Evolutionary conservation across 2,888 invertebrate species (phyloP).

Genomic region (Tetanocera ferruginea): DNA sequence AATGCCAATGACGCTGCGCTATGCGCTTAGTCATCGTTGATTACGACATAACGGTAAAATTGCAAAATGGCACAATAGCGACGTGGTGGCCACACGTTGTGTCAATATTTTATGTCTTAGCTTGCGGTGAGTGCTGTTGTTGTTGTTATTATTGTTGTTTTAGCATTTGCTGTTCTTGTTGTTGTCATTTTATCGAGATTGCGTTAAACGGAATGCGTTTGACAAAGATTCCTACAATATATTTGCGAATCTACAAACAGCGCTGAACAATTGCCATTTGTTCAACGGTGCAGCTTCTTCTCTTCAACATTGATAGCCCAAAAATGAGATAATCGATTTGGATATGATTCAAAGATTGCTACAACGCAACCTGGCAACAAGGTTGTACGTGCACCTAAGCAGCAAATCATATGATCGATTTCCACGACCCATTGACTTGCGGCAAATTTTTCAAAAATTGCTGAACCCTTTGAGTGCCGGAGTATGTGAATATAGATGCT

Average conservation of each 20-base stretch:
- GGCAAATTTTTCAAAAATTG: too few relatives aligned
- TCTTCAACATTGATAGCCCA: too few relatives aligned
- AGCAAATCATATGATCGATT: too few relatives aligned
- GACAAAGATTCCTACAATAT: neutral
- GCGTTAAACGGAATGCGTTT: neutral
- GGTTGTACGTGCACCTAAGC: too few relatives aligned
- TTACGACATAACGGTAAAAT: neutral
- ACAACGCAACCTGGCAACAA: too few relatives aligned
- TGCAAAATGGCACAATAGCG: neutral
- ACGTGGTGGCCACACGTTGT: neutral
- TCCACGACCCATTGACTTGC: too few relatives aligned
- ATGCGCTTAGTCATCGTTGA: neutral
- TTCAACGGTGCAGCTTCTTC: neutral
- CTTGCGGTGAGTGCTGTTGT: neutral
- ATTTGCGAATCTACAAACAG: neutral
- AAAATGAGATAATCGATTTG: too few relatives aligned
- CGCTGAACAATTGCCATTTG: neutral
- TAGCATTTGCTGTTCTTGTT: too few relatives aligned
- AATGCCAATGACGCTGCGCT: neutral
- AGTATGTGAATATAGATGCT: too few relatives aligned
- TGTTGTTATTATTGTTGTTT: neutral
- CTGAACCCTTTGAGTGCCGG: too few relatives aligned
- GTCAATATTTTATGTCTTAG: neutral
- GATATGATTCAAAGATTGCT: too few relatives aligned
- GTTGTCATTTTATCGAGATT: neutral